A percentile compares a stretch with the other conserved stretches of the same genome.
Evolutionary conservation across 2,797 vertebrate species (phyloP).

Genomic region (Pseudocheirus occidentalis): DNA sequence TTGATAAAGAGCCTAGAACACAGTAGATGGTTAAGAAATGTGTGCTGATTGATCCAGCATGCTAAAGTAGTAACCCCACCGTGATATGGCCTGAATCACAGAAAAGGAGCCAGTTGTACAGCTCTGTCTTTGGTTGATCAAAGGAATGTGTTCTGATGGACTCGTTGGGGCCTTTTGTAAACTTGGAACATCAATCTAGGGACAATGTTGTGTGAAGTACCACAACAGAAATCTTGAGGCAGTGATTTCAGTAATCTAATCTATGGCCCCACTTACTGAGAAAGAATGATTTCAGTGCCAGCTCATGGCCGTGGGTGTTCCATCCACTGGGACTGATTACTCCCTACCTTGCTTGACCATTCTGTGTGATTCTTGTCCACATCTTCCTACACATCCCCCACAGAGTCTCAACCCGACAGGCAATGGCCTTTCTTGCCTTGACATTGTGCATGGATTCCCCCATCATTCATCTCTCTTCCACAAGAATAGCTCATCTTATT

Average conservation of each 20-base stretch:
- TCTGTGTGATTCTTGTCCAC: not conserved
- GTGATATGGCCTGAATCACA: conserved; percentile 8
- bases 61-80: not conserved
- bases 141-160: not conserved
- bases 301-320: too few species aligned
- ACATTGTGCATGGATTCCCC: not conserved
- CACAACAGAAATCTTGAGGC: not conserved
- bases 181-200: not conserved
- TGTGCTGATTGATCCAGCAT: not conserved
- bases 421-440: not conserved
- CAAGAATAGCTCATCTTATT: not conserved
- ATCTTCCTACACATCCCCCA: not conserved
- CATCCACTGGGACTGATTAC: not conserved
- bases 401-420: not conserved
- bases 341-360: not conserved
- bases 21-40: not conserved
- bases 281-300: not conserved
- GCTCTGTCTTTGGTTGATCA: not conserved
- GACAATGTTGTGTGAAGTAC: not conserved
- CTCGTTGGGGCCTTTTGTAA: not conserved
- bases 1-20: not conserved
- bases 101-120: not conserved
- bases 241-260: not conserved
- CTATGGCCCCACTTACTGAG: not conserved
- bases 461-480: not conserved